A percentile compares a stretch with the other conserved stretches of the same genome.
phyloP scores from a whole-genome alignment of 2,888 invertebrate species.

The Dioctria linearis region DNA sequence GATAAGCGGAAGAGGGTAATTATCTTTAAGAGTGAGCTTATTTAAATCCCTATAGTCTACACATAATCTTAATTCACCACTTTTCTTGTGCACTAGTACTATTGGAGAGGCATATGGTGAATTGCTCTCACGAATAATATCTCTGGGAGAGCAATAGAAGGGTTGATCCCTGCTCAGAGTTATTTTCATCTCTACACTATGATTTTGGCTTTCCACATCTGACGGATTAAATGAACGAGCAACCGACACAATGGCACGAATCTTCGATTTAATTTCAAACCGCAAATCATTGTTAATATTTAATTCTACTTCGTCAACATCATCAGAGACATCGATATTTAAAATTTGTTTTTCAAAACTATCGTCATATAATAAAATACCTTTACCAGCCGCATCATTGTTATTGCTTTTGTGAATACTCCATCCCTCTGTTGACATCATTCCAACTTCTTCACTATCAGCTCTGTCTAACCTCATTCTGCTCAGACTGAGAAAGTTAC shows the following conservation, averaged over 20 bases:
- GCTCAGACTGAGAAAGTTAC: conserved; percentile 51
- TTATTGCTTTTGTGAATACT: neutral
- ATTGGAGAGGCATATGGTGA: too few relatives aligned
- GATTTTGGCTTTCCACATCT: too few relatives aligned
- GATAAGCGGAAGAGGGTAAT: conserved; percentile 66
- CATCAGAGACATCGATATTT: too few relatives aligned
- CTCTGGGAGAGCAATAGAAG: conserved; percentile 38
- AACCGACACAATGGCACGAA: neutral
- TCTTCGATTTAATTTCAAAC: too few relatives aligned
- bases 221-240: too few relatives aligned
- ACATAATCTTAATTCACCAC: conserved; percentile 59
- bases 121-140: conserved; percentile 52
- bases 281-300: too few relatives aligned
- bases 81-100: too few relatives aligned
- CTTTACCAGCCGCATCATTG: neutral
- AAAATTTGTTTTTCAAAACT: too few relatives aligned
- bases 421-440: neutral
- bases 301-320: too few relatives aligned
- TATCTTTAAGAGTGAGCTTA: conserved; percentile 61
- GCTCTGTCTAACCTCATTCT: neutral
- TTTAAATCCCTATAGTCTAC: conserved; percentile 63
- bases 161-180: too few relatives aligned
- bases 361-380: neutral
- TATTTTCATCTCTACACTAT: too few relatives aligned
- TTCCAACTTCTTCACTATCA: neutral